Percentiles rank a stretch among this genome's conserved stretches.
phyloP scores from a whole-genome alignment of 2,797 vertebrate species.

The Botia kubotai region DNA sequence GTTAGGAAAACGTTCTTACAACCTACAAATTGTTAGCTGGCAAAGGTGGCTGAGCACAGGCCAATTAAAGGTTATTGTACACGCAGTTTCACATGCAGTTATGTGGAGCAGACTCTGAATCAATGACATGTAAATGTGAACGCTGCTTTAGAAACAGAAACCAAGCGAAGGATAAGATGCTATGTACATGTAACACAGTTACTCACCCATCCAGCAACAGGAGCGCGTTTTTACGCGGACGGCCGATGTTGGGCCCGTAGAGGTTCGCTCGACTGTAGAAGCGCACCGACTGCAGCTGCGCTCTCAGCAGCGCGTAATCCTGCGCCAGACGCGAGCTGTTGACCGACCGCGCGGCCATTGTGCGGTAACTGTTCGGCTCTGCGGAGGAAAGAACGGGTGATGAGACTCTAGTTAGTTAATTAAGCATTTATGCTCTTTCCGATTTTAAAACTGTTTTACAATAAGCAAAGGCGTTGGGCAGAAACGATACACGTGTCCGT shows the following conservation, averaged over 20 bases:
- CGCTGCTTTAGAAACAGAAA: not conserved
- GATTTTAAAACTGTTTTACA: too few relatives aligned
- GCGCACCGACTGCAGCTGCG: constrained; percentile 92
- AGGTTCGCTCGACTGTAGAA: constrained; percentile 93
- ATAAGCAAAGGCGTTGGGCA: too few relatives aligned
- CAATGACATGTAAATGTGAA: too few relatives aligned
- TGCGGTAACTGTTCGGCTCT: constrained; percentile 96
- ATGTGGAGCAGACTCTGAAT: too few relatives aligned
- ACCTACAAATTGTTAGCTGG: too few relatives aligned
- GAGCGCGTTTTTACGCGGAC: constrained; percentile 92
- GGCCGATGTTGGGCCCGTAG: constrained; percentile 93
- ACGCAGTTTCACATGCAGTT: not conserved
- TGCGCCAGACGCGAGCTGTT: constrained; percentile 95
- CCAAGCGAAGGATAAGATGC: not conserved
- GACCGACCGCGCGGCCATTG: constrained; percentile 86
- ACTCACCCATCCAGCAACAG: constrained; percentile 93
- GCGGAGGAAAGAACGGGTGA: constrained; percentile 29
- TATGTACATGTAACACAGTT: not conserved
- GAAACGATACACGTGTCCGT: too few relatives aligned
- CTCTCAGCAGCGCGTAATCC: constrained; percentile 90
- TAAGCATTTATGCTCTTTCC: too few relatives aligned
- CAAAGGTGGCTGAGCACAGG: too few relatives aligned
- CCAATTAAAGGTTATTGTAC: not conserved
- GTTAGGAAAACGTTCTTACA: too few relatives aligned
- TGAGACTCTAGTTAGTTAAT: not conserved